These are phyloP conservation scores for Valencia hispanica DNA, from an alignment of 2,797 vertebrate species.

Conservation along the genomic window DNA sequence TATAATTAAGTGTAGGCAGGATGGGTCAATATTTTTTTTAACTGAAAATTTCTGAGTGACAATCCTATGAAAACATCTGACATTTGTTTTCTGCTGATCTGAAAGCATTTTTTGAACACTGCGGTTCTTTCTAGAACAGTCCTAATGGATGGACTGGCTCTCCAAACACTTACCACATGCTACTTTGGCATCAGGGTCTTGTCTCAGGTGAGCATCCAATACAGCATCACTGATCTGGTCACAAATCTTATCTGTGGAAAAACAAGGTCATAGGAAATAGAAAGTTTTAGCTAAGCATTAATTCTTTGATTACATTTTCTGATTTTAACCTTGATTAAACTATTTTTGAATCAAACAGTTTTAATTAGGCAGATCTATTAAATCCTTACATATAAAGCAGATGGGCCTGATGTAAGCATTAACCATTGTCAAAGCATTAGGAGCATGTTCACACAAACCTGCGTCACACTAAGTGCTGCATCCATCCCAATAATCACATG, in stretches of 20 bases:
- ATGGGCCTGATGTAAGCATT: background rate
- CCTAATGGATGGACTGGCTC: background rate
- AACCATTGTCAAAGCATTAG: background rate
- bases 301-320: background rate
- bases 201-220: constrained; percentile 91
- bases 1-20: background rate
- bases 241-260: constrained; percentile 91
- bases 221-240: constrained; percentile 96
- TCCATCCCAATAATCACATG: no score
- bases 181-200: constrained; percentile 95
- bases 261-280: background rate
- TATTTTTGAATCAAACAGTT: background rate
- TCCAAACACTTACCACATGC: constrained; percentile 89
- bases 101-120: background rate
- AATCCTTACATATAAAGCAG: background rate
- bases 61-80: background rate
- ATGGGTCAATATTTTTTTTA: constrained; percentile 4
- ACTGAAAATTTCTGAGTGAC: background rate
- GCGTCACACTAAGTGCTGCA: background rate
- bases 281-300: background rate
- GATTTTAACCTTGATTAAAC: background rate
- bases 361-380: background rate
- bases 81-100: background rate
- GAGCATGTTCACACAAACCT: background rate
- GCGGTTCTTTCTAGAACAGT: background rate